Evolutionary conservation across 2,888 invertebrate genomes (phyloP).

Genomic region (Dusona sp.): DNA sequence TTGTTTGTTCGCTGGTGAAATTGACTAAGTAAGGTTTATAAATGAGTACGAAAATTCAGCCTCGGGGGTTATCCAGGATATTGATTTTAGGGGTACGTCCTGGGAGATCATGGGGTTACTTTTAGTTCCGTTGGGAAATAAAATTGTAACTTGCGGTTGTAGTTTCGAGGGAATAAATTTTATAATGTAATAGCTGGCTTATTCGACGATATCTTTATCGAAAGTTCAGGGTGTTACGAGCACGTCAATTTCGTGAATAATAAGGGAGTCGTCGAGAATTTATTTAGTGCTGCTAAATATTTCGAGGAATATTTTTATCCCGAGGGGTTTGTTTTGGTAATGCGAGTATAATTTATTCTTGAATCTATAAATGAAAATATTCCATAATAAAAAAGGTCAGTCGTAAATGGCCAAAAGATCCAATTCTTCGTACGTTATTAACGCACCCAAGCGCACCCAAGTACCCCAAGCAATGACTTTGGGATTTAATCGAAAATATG

Average conservation of each 20-base stretch:
- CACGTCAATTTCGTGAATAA: neutral
- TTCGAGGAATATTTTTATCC: neutral
- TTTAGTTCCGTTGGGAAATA: neutral
- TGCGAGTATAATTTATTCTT: neutral
- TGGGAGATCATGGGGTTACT: constrained; percentile 1
- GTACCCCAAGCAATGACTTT: no score
- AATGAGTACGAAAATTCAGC: neutral
- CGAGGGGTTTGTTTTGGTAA: neutral
- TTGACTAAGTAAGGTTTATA: neutral
- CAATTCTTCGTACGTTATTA: no score
- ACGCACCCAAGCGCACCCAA: no score
- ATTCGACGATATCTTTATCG: neutral
- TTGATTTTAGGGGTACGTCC: neutral
- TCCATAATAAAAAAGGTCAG: neutral
- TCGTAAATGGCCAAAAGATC: no score
- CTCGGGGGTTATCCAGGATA: neutral
- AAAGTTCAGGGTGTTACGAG: neutral
- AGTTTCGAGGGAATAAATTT: neutral
- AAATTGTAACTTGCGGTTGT: neutral
- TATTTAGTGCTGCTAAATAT: neutral
- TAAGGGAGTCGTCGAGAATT: neutral
- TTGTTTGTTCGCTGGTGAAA: neutral
- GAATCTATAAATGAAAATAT: neutral
- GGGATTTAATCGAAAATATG: no score
- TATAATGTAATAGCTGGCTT: neutral